Base-by-base conservation (phyloP, 2,797 vertebrate genomes). In the Podarcis siculus region DNA sequence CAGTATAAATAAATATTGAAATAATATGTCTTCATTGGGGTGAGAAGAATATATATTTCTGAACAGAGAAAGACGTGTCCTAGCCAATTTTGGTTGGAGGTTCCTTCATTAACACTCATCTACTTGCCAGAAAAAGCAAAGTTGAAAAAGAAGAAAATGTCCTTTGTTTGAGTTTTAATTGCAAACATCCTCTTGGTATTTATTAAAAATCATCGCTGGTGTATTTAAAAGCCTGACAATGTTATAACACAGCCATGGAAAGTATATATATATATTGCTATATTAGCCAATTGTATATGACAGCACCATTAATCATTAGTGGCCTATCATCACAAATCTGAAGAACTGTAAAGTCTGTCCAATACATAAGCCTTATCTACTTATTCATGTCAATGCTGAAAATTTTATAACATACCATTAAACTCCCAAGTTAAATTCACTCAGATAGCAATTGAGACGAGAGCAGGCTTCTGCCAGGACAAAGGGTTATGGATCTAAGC, bases 11-110 rank as follows among this genome's bases (percentile, higher is more conserved):
- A 83, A 49, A 39, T 42, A 69, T 13, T 37, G 42, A 86, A 71
- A 79, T 72, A 72, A 8, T 58, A 72, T 72, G 58, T 86, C 80
- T 75, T 85, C 0, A 0, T 83, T 64, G 84, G 35, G 79, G 86
- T 83, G 19, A 89, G 79, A 73, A 88, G 73, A 86, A 77, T 90
- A 86, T 19, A 77, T 90, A 90, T 82, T 85, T 92, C 32, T 66
- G 77, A 91, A 91, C 42, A 82, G 87, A 61, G 12, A 79, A 49
- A 69, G 30, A 84, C 37, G 3, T 35, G 87, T 91, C 91, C 88
- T 76, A 71, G 35, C 67, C 5, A 72, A 23, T 71, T 27, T 55
- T 3, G 3, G 30, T 6, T 49, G 2, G 23, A 87, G 32, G 30
- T 30, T 35, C 17, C 73, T 67, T 64, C 8, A 35, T 75, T 35